A percentile compares a stretch with the other conserved stretches of the same genome.
phyloP scores from a whole-genome alignment of 2,888 invertebrate genomes.

The Hypselothyrea guttata region DNA sequence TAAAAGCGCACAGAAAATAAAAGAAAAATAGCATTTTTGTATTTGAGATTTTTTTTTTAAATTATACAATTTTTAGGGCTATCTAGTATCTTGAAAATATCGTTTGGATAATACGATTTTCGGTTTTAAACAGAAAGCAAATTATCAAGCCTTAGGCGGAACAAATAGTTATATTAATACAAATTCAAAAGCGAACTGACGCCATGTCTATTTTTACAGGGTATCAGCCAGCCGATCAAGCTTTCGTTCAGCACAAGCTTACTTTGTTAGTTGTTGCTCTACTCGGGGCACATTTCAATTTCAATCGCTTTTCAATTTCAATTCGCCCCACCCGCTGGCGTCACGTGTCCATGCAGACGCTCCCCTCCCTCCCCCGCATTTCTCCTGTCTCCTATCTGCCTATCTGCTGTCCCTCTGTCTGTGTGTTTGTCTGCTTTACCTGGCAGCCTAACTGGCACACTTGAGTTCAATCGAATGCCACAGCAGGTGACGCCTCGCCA shows the following conservation, averaged over 20 bases:
- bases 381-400: no score
- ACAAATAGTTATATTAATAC: no score
- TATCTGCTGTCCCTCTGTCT: constrained; percentile 5
- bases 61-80: no score
- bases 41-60: no score
- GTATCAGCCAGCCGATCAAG: not conserved
- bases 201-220: not conserved
- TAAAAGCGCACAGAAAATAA: no score
- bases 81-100: no score
- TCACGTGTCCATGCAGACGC: constrained; percentile 54
- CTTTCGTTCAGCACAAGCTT: not conserved
- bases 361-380: no score
- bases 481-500: constrained; percentile 64
- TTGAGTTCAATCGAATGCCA: constrained; percentile 72
- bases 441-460: constrained; percentile 64
- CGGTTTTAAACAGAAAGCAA: no score
- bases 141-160: no score
- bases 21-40: no score
- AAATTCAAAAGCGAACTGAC: no score
- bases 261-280: constrained; percentile 14
- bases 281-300: constrained; percentile 50
- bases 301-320: constrained; percentile 62
- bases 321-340: constrained; percentile 40
- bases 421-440: constrained; percentile 18
- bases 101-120: no score